Conservation (phyloP, 2,888 invertebrate genomes). For the Craniophora ligustri region DNA sequence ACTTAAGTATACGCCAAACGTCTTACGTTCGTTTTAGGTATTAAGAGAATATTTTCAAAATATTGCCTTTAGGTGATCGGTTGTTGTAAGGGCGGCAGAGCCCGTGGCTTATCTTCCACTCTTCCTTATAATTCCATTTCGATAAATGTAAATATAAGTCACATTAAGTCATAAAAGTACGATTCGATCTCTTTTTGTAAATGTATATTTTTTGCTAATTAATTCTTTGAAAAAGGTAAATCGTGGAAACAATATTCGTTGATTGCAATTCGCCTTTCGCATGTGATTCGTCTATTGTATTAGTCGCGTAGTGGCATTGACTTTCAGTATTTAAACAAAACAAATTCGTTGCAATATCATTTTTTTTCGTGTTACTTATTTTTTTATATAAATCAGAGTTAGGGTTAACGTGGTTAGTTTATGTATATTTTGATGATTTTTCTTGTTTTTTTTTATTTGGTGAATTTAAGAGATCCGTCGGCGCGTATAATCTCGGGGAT, state of each 20-base stretch:
- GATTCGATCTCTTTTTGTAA: slow-evolving; percentile 88
- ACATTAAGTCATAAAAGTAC: slow-evolving; percentile 84
- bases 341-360: slow-evolving; percentile 84
- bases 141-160: slow-evolving; percentile 87
- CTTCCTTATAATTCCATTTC: slow-evolving; percentile 87
- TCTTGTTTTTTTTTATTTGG: slow-evolving; percentile 63
- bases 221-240: slow-evolving; percentile 65
- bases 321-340: slow-evolving; percentile 69
- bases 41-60: slow-evolving; percentile 87
- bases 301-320: slow-evolving; percentile 61
- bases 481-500: slow-evolving; percentile 85
- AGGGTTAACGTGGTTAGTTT: slow-evolving; percentile 78
- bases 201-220: slow-evolving; percentile 87
- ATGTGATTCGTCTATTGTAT: slow-evolving; percentile 59
- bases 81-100: slow-evolving; percentile 59
- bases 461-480: slow-evolving; percentile 76
- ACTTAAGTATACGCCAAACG: slow-evolving; percentile 89
- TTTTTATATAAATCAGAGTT: slow-evolving; percentile 83
- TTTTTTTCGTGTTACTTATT: slow-evolving; percentile 82
- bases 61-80: slow-evolving; percentile 86
- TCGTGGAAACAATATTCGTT: slow-evolving; percentile 58
- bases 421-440: slow-evolving; percentile 84
- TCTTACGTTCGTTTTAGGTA: slow-evolving; percentile 86
- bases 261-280: slow-evolving; percentile 64
- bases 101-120: slow-evolving; percentile 84